These are phyloP conservation scores for Leptodactylus fallax DNA, from an alignment of 2,797 vertebrate species.

Conservation along the genomic window DNA sequence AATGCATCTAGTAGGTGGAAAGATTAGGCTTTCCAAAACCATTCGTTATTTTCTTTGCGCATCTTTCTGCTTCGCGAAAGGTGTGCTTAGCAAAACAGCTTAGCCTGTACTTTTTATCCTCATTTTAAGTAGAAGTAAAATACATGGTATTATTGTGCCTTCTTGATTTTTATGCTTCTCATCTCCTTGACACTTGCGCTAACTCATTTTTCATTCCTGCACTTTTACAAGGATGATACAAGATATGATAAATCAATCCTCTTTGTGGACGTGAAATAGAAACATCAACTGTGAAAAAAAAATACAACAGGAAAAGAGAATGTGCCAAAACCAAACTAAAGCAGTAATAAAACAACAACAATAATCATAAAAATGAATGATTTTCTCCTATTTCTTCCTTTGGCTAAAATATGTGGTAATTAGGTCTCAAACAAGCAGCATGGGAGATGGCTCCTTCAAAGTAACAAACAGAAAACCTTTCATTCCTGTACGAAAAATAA, in stretches of 20 bases:
- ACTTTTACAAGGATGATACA: constrained; percentile 45
- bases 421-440: constrained; percentile 54
- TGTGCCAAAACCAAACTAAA: constrained; percentile 18
- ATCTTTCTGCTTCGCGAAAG: constrained; percentile 31
- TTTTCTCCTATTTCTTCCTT: constrained; percentile 45
- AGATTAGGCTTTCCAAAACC: constrained; percentile 9
- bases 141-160: constrained; percentile 34
- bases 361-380: constrained; percentile 45
- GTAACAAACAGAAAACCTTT: constrained; percentile 58
- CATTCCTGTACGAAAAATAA: constrained; percentile 46
- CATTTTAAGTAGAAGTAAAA: constrained; percentile 42
- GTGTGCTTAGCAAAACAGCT: constrained; percentile 29
- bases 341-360: constrained; percentile 43
- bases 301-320: constrained; percentile 23
- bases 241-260: constrained; percentile 55
- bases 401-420: constrained; percentile 61
- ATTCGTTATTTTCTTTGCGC: constrained; percentile 26
- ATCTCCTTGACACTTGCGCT: constrained; percentile 33
- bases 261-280: constrained; percentile 20
- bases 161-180: constrained; percentile 40
- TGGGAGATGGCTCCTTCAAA: constrained; percentile 48
- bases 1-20: constrained; percentile 16
- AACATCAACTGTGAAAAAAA: constrained; percentile 29
- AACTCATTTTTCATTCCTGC: constrained; percentile 49
- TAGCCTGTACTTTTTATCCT: constrained; percentile 30